A percentile compares a stretch with the other conserved stretches of the same genome.
Evolutionary conservation across 1,140 invertebrate species (phyloP).

Genomic region (Leptinotarsa texana): DNA sequence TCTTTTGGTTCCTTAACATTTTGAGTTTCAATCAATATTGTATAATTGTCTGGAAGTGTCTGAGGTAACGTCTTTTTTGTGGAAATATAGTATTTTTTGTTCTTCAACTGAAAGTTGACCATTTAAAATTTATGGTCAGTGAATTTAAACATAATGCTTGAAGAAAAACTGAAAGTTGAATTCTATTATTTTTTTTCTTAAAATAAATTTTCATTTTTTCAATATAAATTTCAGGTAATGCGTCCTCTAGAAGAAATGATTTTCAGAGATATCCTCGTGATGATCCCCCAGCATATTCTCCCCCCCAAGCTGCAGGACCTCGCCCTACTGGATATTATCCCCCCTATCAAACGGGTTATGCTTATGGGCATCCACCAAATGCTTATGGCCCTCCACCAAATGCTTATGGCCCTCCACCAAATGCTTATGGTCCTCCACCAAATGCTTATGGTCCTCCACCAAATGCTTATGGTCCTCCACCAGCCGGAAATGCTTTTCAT

Average conservation of each 20-base stretch:
- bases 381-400: too few species aligned
- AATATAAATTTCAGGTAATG: neutral
- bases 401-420: too few species aligned
- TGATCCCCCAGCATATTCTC: neutral
- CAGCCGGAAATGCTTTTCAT: neutral
- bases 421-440: neutral
- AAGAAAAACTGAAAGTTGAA: neutral
- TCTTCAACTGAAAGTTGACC: neutral
- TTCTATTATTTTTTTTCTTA: neutral
- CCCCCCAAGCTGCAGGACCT: neutral
- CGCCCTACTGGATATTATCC: neutral
- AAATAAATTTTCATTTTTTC: neutral
- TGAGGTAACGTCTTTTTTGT: too few species aligned
- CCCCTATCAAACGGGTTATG: neutral
- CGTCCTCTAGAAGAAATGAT: neutral
- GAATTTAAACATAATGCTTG: neutral
- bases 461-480: too few species aligned
- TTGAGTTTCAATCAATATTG: neutral
- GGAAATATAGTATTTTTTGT: too few species aligned
- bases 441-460: too few species aligned
- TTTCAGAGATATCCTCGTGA: neutral
- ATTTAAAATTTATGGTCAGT: neutral
- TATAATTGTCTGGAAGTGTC: too few species aligned
- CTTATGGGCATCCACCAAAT: too few species aligned
- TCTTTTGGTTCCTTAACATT: neutral